phyloP scores from a whole-genome alignment of 2,888 invertebrate genomes.

The Epinotia nisella region DNA sequence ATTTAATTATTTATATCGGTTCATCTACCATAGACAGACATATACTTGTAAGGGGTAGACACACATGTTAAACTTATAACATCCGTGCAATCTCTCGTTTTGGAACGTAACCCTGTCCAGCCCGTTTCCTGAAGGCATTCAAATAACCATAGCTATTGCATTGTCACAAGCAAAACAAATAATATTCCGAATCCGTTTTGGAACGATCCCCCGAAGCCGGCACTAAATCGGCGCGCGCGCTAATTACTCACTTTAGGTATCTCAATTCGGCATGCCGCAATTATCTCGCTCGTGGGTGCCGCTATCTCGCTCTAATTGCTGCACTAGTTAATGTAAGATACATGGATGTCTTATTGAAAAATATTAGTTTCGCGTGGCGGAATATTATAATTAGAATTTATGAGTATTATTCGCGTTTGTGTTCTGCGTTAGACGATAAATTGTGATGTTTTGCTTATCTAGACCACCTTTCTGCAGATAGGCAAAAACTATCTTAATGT shows the following conservation, averaged over 20 bases:
- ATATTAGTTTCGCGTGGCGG: background rate
- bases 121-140: too few relatives aligned
- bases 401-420: background rate
- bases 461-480: too few relatives aligned
- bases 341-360: conserved; percentile 8
- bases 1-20: too few relatives aligned
- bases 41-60: too few relatives aligned
- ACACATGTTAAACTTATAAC: too few relatives aligned
- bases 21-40: too few relatives aligned
- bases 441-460: background rate
- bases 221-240: conserved; percentile 10
- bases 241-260: conserved; percentile 26
- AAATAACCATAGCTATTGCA: too few relatives aligned
- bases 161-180: too few relatives aligned
- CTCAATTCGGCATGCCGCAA: conserved; percentile 24
- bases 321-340: conserved; percentile 2
- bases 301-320: conserved; percentile 20
- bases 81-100: conserved; percentile 10
- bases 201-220: conserved; percentile 23
- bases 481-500: too few relatives aligned
- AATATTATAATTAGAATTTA: conserved; percentile 5
- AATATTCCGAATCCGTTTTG: conserved; percentile 2
- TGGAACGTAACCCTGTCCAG: conserved; percentile 11
- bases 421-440: background rate
- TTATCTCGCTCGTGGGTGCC: conserved; percentile 17